Base-by-base conservation (phyloP, 92 coral and sea anemone species). In the Phenganax stokvisi region DNA sequence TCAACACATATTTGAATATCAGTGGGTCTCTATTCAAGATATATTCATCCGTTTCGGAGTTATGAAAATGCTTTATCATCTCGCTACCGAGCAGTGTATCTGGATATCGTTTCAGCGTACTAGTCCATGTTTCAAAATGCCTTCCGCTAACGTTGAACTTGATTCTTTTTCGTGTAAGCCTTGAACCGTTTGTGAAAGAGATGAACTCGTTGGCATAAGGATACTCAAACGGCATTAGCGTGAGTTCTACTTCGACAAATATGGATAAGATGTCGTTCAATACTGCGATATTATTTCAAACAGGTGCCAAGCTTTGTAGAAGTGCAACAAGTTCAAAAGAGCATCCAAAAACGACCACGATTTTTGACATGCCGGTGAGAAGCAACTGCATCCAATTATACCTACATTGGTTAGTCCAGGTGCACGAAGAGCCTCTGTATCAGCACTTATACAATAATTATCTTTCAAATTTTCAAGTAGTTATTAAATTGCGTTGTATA, bases 21-120 rank as follows among this genome's bases (percentile, higher is more conserved):
- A 92, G 92, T 6, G 98, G 98, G 44, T 94, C 98, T 73, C 98
- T 82, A 64, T 94, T 97, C 57, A 94, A 83, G 57, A 94, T 92
- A 71, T 94, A 94, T 72, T 94, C 98, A 1, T 87, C 85, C 15
- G 87, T 94, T 60, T 92, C 96, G 54, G 89, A 71, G 83, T 94
- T 97, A 52, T 87, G 91, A 82, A 86, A 94, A 0, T 78, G 82
- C 71, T 90, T 81, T n/a, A 94, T 86, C 44, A 84, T 86, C 53
- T 88, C 97, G 86, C 97, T 89, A 17, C 98, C 98, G 9, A 94
- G 88, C 84, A 94, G 81, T 9, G 98, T 94, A 82, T 94, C 84
- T 20, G 98, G 98, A 64, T 92, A 81, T 15, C 92, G 93, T 56
- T 92, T 92, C 31, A 94, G 77, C 47, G 98, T 94, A 63, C 93